These are phyloP conservation scores for Physocephala rufipes DNA, from an alignment of 2,888 invertebrate species.

Conservation along the genomic window DNA sequence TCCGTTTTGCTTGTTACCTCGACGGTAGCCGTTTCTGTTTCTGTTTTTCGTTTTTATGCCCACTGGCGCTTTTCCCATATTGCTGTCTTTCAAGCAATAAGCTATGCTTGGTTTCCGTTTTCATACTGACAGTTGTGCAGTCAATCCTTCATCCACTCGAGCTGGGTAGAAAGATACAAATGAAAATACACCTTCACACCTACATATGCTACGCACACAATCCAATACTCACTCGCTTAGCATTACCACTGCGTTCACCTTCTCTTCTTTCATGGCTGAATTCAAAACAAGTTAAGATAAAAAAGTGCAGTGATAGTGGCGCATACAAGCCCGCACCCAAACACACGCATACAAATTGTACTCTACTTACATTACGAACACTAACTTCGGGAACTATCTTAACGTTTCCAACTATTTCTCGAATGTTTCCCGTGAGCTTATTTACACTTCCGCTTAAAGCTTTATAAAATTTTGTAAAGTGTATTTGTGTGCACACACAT, in stretches of 20 bases:
- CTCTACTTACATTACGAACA: not conserved
- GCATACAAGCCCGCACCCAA: not conserved
- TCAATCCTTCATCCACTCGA: not conserved
- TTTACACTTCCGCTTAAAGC: constrained; percentile 44
- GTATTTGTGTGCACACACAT: not conserved
- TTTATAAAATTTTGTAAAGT: constrained; percentile 30
- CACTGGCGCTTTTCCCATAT: no score
- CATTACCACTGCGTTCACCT: no score
- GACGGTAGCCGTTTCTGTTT: no score
- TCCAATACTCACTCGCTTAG: no score
- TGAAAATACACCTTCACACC: not conserved
- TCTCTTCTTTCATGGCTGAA: not conserved
- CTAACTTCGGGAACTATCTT: not conserved
- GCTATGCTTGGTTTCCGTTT: constrained; percentile 19
- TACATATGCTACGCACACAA: no score
- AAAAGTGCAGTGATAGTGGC: no score
- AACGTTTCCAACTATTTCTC: constrained; percentile 29
- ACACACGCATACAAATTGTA: constrained; percentile 8
- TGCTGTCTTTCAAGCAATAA: constrained; percentile 10
- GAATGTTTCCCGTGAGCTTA: constrained; percentile 38
- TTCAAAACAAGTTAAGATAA: constrained; percentile 20
- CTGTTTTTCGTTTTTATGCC: no score
- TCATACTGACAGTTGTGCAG: not conserved
- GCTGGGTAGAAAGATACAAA: not conserved
- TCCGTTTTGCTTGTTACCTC: no score